phyloP scores from a whole-genome alignment of 2,113 vertebrate species.

The Bubo scandiacus region DNA sequence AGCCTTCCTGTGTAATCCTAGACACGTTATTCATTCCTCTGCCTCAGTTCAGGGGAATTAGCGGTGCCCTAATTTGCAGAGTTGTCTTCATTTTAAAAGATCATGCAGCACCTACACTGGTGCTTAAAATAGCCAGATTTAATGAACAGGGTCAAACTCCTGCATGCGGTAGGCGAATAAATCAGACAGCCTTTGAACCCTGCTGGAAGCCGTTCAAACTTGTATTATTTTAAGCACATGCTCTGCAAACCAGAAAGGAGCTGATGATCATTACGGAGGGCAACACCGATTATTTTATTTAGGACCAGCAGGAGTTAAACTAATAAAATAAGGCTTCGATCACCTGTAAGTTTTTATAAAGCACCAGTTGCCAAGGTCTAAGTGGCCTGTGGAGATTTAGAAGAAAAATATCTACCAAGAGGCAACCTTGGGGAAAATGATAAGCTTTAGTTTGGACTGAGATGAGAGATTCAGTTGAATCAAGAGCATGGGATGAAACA shows the following conservation, averaged over 20 bases:
- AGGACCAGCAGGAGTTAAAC: not conserved
- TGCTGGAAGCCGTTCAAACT: not conserved
- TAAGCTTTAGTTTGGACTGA: not conserved
- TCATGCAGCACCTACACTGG: not conserved
- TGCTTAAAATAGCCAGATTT: not conserved
- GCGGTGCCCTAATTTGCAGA: not conserved
- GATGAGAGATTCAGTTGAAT: not conserved
- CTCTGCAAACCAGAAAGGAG: not conserved
- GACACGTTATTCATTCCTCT: not conserved
- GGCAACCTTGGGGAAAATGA: not conserved
- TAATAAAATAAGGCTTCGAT: not conserved
- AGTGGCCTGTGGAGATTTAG: not conserved
- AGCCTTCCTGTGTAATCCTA: not conserved
- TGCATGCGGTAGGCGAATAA: not conserved
- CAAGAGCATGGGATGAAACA: not conserved
- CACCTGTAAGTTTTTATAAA: not conserved
- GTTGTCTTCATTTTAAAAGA: not conserved
- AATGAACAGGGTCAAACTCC: not conserved
- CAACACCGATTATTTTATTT: not conserved
- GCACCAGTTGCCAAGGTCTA: not conserved
- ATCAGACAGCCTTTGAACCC: not conserved
- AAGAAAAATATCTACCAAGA: not conserved
- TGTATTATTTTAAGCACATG: not conserved
- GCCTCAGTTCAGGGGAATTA: not conserved
- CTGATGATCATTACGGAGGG: rapidly evolving